Base-by-base conservation (phyloP, 2,113 vertebrate genomes). In the Glaucomys volans region DNA sequence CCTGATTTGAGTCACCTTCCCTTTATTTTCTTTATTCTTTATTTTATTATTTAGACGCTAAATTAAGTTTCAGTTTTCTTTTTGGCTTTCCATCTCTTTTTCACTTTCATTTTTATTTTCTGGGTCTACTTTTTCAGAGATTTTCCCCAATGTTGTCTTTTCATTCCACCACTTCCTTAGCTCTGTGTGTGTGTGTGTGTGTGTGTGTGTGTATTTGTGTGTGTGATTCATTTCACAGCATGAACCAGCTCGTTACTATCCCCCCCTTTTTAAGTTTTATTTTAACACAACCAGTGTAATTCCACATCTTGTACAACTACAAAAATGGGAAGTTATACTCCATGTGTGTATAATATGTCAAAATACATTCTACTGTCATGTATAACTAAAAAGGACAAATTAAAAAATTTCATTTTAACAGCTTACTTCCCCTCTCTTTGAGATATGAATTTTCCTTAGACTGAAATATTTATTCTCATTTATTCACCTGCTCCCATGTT, bases 1-100 rank as follows among this genome's bases (percentile, higher is more conserved):
- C 37, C 66, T 66, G 42, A 87, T 72, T 93, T 92, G 52, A n/a
- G 64, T 57, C 17, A 18, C 13, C 3, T 66, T 77, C n/a, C 18
- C 7, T 37, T 76, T 37, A 11, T 57, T 84, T 82, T 93, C 20
- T 77, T 20, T 76, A 16, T 37, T 54, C 14, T 80, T 76, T 82
- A 40, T 50, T 69, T 85, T 69, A 40, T 20, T 71, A 66, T 67
- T 90, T 74, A 83, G 37, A 79, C 52, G 3, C 44, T 74, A 24
- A 87, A 9, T 22, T 57, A 35, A 30, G 47, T 22, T 79, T 91
- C 89, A 35, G 47, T 88, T 94, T 95, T 95, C 57, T 89, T 95
- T 64, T 67, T 5, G 44, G 18, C 42, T 91, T 91, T 85, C 20
- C 37, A 54, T 77, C 9, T 80, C 26, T 82, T 87, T 90, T 77